Evolutionary conservation across 2,888 invertebrate species (phyloP), one percentile per base, ranked within the genome.

Genomic region (Ophraella communa): DNA sequence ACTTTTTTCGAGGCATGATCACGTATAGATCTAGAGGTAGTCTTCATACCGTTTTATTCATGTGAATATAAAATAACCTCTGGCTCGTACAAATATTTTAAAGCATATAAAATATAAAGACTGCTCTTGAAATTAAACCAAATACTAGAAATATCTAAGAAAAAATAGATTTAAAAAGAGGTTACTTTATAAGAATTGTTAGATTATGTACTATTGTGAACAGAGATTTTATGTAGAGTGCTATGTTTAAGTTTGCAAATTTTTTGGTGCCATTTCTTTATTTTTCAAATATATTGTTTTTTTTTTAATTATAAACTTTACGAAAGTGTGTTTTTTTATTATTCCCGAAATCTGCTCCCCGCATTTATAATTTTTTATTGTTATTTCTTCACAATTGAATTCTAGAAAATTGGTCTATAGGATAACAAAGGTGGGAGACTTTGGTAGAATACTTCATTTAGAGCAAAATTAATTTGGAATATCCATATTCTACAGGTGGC

Each of bases 261-360:
- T 4, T 39, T 47, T 47, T 23, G 23, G 47, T 47, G 47, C 47
- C 47, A 47, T 47, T 45, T 45, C 21, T 27, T 35, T 35, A 14
- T 11, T 45, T 47, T 23, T 14, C 14, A n/a, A 21, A n/a, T 11
- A 47, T 21, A 23, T 47, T 47, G 14, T 23, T 47, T 23, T 47
- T 45, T 21, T 45, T 21, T 23, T 23, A 5, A 11, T n/a, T 47
- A 47, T 47, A 47, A 23, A 47, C 23, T 47, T 47, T 47, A 47
- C n/a, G n/a, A 21, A 23, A 21, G 10, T 5, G 2, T 7, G 3
- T 21, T 23, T 11, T 21, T 47, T 47, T 47, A 5, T 47, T 47
- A 10, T 18, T 8, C 8, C 17, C n/a, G n/a, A n/a, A n/a, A n/a
- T n/a, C n/a, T n/a, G n/a, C n/a, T n/a, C n/a, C n/a, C n/a, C n/a